Conservation (phyloP, 2,888 invertebrate genomes). For the Branchellion lobata region DNA sequence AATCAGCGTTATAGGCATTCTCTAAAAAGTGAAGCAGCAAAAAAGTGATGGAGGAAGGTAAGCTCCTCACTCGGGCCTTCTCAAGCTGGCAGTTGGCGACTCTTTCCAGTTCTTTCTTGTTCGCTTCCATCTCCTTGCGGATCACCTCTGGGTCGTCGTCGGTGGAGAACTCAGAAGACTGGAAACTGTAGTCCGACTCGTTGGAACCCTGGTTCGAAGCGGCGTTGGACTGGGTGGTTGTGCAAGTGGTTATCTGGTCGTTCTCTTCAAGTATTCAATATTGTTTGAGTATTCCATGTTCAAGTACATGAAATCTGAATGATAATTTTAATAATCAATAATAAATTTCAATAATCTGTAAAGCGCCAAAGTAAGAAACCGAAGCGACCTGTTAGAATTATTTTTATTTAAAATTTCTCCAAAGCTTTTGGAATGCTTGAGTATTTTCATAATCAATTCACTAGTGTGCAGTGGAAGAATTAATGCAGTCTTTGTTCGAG, state of each 20-base stretch:
- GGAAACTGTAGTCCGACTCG: slow-evolving; percentile 98
- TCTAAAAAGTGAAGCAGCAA: too few relatives aligned
- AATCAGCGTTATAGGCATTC: too few relatives aligned
- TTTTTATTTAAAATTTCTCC: too few relatives aligned
- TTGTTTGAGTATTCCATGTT: background rate
- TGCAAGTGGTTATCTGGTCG: too few relatives aligned
- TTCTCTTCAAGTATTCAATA: background rate
- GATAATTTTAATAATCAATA: background rate
- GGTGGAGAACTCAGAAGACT: slow-evolving; percentile 96
- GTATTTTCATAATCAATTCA: too few relatives aligned
- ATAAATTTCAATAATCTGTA: slow-evolving; percentile 11
- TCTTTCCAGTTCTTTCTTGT: slow-evolving; percentile 94
- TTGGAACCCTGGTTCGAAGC: slow-evolving; percentile 80
- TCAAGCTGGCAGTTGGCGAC: slow-evolving; percentile 95
- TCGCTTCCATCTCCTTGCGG: slow-evolving; percentile 80
- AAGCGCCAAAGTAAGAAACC: too few relatives aligned
- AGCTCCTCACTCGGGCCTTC: slow-evolving; percentile 93
- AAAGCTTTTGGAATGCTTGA: too few relatives aligned
- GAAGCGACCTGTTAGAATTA: background rate
- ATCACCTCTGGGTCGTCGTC: slow-evolving; percentile 70
- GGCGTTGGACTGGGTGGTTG: slow-evolving; percentile 9
- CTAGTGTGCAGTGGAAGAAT: too few relatives aligned
- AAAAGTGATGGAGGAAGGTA: too few relatives aligned
- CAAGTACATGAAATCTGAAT: background rate
- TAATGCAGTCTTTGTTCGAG: too few relatives aligned